Evolutionary conservation across 1,140 invertebrate species (phyloP).

Genomic region (Geopemphigus sp.): DNA sequence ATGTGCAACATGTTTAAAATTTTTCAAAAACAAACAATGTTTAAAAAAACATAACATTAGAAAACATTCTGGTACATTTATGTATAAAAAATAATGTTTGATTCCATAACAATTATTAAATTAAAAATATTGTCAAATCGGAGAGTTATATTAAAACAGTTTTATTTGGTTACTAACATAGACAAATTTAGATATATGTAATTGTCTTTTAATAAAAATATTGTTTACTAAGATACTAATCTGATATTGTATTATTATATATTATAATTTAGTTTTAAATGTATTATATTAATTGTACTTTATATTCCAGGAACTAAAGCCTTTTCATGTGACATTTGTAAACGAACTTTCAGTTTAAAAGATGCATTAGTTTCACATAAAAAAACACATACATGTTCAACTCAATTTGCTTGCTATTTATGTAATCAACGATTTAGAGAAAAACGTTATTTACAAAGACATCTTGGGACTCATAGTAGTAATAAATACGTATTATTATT

Average conservation of each 20-base stretch:
- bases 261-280: too few relatives aligned
- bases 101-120: too few relatives aligned
- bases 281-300: neutral
- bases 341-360: slow-evolving; percentile 37
- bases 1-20: slow-evolving; percentile 39
- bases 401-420: slow-evolving; percentile 42
- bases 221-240: too few relatives aligned
- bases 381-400: slow-evolving; percentile 32
- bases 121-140: neutral
- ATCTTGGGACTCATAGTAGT: slow-evolving; percentile 39
- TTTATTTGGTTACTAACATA: too few relatives aligned
- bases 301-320: slow-evolving; percentile 27
- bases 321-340: slow-evolving; percentile 42
- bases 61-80: slow-evolving; percentile 39
- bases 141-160: neutral
- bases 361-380: slow-evolving; percentile 42
- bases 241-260: too few relatives aligned
- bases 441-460: slow-evolving; percentile 45
- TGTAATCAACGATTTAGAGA: slow-evolving; percentile 39
- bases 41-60: slow-evolving; percentile 40
- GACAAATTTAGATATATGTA: too few relatives aligned
- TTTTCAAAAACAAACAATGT: slow-evolving; percentile 42
- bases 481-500: neutral
- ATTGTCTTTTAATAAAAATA: too few relatives aligned
- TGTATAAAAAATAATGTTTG: neutral